Evolutionary conservation across 2,888 invertebrate species (phyloP).

Genomic region (Acanthacorydalis orientalis): DNA sequence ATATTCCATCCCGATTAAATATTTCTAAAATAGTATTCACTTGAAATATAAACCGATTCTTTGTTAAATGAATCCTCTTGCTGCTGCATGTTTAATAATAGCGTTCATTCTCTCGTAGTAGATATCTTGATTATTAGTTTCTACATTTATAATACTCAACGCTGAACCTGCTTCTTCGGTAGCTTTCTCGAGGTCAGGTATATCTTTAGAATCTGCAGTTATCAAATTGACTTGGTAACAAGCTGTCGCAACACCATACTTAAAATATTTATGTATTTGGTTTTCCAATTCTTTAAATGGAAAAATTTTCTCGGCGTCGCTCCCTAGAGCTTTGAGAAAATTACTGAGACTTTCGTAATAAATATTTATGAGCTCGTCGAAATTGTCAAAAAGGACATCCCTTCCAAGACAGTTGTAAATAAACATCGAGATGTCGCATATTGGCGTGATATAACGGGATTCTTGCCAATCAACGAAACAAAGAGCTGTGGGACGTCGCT

Average conservation of each 20-base stretch:
- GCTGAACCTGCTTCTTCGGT: background rate
- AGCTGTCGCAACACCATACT: conserved; percentile 6
- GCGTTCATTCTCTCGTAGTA: background rate
- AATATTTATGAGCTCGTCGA: conserved; percentile 16
- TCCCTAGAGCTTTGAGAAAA: conserved; percentile 13
- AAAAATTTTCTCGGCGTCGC: conserved; percentile 15
- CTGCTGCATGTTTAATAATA: background rate
- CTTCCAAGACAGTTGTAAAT: conserved; percentile 18
- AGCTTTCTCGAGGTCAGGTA: background rate
- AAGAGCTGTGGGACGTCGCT: conserved; percentile 12
- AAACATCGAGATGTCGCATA: conserved; percentile 19
- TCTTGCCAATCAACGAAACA: conserved; percentile 17
- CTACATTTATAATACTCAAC: background rate
- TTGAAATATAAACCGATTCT: background rate
- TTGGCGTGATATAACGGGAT: conserved; percentile 14
- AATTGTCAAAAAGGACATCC: conserved; percentile 14
- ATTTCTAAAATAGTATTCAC: background rate
- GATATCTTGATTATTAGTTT: background rate
- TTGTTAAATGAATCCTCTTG: background rate
- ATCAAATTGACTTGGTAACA: background rate
- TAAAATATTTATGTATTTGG: conserved; percentile 17
- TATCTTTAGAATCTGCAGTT: background rate
- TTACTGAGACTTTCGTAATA: conserved; percentile 18
- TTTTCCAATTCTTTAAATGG: conserved; percentile 15
- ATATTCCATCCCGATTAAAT: no score